These are phyloP conservation scores for Amorpha juglandis DNA, from an alignment of 2,888 invertebrate species.

Conservation along the genomic window DNA sequence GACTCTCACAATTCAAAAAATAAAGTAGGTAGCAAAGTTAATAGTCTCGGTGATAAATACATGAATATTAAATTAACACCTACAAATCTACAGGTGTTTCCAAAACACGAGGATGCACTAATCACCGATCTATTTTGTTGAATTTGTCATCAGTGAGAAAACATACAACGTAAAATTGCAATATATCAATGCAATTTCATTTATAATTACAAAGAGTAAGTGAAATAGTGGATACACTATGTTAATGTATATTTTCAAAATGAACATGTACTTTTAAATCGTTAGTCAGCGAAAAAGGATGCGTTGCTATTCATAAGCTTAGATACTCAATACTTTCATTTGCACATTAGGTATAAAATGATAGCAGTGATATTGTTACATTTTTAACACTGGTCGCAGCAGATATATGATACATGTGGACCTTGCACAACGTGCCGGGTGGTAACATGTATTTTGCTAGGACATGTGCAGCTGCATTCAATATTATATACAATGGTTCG, in stretches of 20 bases:
- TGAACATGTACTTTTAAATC: not conserved
- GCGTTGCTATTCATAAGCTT: not conserved
- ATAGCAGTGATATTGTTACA: constrained; percentile 7
- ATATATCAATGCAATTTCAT: not conserved
- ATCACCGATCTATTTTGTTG: no score
- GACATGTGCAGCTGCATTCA: not conserved
- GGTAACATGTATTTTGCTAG: constrained; percentile 9
- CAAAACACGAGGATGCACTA: no score
- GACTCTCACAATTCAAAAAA: not conserved
- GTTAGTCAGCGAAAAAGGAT: constrained; percentile 8
- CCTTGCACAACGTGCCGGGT: constrained; percentile 16
- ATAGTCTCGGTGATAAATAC: no score
- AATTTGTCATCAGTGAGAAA: no score
- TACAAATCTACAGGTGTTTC: no score
- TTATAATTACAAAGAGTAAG: not conserved
- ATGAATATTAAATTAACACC: no score
- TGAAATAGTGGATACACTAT: no score
- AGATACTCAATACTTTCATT: not conserved
- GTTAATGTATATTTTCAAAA: not conserved
- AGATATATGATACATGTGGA: not conserved
- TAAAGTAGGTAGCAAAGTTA: no score
- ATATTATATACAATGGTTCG: constrained; percentile 25
- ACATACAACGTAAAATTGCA: no score
- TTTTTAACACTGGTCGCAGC: not conserved
- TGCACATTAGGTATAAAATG: not conserved